Evolutionary conservation across 2,888 invertebrate genomes (phyloP), one percentile per base, ranked within the genome.

Genomic region (Sylvicola fuscatus): DNA sequence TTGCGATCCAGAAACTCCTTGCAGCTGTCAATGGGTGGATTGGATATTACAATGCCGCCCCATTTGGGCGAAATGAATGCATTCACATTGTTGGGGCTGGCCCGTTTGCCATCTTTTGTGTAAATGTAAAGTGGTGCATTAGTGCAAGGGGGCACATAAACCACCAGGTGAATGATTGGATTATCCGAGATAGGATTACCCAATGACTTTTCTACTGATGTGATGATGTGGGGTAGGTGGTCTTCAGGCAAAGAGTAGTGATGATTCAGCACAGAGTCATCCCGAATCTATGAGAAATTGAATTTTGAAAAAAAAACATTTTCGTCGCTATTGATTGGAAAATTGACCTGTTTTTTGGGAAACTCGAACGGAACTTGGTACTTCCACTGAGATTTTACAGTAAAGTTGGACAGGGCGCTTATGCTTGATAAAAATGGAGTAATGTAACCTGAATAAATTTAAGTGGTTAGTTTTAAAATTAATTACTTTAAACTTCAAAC

Each of bases 311-410:
- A n/a, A n/a, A 14, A 35, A 29, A n/a, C n/a, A n/a, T n/a, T n/a
- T n/a, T 27, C 10, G 13, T 30, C 13, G 30, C 30, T 12, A 30
- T 30, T 12, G n/a, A 5, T 8, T 30, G n/a, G 13, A 8, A 15
- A 14, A 14, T n/a, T 26, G 32, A 78, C 68, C 55, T 72, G 69
- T 45, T 64, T 70, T 0, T 81, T 72, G 39, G 69, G 66, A 6
- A 82, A 75, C 38, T 81, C 78, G 37, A 92, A 65, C 33, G 81
- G 72, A 3, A 83, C 63, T 37, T 83, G 69, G 55, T 83, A 84
- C 34, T 90, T 63, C 73, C 86, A 82, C 55, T 93, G 92, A 0
- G 89, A 86, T 51, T 84, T 83, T 1, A 90, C 63, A 0, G 75
- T 75, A 50, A 87, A 79, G 50, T 81, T 72, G 34, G 82, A 77